Evolutionary conservation across 1,140 invertebrate species (phyloP), one percentile per base, ranked within the genome.

Genomic region (Anadara kagoshimensis): DNA sequence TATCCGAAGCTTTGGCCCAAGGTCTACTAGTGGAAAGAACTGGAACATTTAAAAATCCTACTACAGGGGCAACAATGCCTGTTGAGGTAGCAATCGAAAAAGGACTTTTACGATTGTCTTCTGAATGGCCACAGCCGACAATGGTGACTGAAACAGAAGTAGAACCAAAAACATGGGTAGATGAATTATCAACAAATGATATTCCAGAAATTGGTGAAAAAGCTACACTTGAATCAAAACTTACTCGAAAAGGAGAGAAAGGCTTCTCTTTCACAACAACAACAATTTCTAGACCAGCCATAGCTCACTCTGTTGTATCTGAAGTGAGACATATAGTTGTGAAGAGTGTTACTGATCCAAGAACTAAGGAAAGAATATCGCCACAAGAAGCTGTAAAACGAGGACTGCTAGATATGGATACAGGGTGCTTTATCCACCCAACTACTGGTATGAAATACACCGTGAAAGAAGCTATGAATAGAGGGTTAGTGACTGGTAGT

Each of bases 1-100:
- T 98, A 20, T 93, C 93, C 8, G 95, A 97, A 75, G 95, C 95
- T 8, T 90, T 95, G 24, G 91, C 92, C 57, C 91, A 92, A 88
- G 93, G 95, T 61, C 91, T 94, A 69, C 95, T 97, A 84, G 93
- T 96, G 86, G 91, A 93, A 1, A 91, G 92, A 64, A 94, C 93
- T 57, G 95, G 95, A 7, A 92, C 93, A 58, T 93, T 98, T 85
- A 90, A 94, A 14, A 94, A 98, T 74, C 93, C 93, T n/a, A 93
- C 94, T 51, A 94, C 95, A 78, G 92, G 93, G 45, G 91, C 92
- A 59, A 91, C 91, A 45, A 91, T 95, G 81, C 95, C 94, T 24
- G 87, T 98, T 4, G 93, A 95, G 64, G 93, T 95, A 75, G 95
- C 95, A 8, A 94, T 97, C 66, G 90, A 92, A 72, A 91, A 92